Base-by-base conservation (phyloP, 2,888 invertebrate genomes). In the Calliopum simillimum region DNA sequence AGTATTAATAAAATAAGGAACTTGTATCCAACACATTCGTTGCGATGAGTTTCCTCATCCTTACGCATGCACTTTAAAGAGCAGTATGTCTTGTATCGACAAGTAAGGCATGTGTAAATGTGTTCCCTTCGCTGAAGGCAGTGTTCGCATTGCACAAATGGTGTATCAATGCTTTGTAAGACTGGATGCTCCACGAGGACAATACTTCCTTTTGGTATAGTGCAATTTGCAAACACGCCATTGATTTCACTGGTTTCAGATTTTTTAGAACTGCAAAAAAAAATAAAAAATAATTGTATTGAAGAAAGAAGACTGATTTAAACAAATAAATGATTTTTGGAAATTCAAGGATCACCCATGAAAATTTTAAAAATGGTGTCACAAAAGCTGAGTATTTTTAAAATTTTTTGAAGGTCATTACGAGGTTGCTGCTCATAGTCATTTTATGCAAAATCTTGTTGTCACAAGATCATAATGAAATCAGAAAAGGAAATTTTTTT, bases 61-160 rank as follows among this genome's bases (percentile, higher is more conserved):
- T 70, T 71, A 63, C 72, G 66, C 59, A 76, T 66, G 56, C 76
- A 76, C 14, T 25, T 19, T n/a, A 75, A 56, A 0, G 76, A 76
- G 47, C 76, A 76, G 44, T 76, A 76, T 0, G 76, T 65, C 61
- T 76, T 76, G 59, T 75, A 76, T 4, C 75, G 74, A 44, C 76
- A 76, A 2, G 75, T 59, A 14, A 76, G 63, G 44, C 76, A 76
- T 12, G 76, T 72, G 61, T 73, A 76, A n/a, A 72, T 58, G 11
- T 75, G 72, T 21, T 64, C 19, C 4, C 44, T 41, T 11, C 56
- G 43, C 13, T 66, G 67, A 19, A 72, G 61, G 19, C 76, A 76
- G 1, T 74, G 25, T 66, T 76, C 76, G 12, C 76, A 76, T 1
- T 75, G 74, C 12, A 73, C 47, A 65, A 73, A 72, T 3, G 76